These are phyloP conservation scores for Scelioninae gen. 2 DNA, from an alignment of 2,888 invertebrate genomes.

Conservation along the genomic window DNA sequence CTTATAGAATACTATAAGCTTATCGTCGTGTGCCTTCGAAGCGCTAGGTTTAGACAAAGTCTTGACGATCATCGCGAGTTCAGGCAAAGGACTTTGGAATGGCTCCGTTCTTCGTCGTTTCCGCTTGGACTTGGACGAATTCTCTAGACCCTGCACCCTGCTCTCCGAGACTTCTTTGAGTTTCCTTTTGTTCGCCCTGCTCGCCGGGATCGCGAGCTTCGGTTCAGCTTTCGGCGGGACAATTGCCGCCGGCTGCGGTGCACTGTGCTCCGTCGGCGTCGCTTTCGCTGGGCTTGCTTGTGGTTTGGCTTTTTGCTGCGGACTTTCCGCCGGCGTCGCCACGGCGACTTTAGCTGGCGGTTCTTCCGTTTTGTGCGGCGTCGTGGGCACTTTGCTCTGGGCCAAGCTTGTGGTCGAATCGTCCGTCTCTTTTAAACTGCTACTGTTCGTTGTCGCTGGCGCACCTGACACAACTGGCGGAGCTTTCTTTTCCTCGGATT, in stretches of 20 bases:
- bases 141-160: constrained; percentile 66
- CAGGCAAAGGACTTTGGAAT: constrained; percentile 89
- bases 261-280: constrained; percentile 55
- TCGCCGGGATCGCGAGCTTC: constrained; percentile 58
- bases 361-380: constrained; percentile 59
- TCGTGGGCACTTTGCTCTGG: constrained; percentile 27
- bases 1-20: constrained; percentile 92
- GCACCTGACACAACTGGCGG: constrained; percentile 36
- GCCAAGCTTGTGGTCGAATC: constrained; percentile 26
- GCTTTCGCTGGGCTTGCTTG: constrained; percentile 51
- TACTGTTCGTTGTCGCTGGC: constrained; percentile 60
- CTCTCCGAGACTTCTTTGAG: constrained; percentile 72
- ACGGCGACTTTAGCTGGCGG: constrained; percentile 26
- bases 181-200: constrained; percentile 70
- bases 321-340: constrained; percentile 1
- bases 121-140: constrained; percentile 77
- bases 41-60: constrained; percentile 80
- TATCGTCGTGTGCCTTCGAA: constrained; percentile 81
- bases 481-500: constrained; percentile 71
- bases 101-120: constrained; percentile 83
- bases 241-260: constrained; percentile 32
- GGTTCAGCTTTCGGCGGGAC: constrained; percentile 61
- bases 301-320: constrained; percentile 39
- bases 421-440: constrained; percentile 67
- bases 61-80: constrained; percentile 86